Evolutionary conservation across 2,113 vertebrate genomes (phyloP).

Genomic region (Pyxicephalus adspersus): DNA sequence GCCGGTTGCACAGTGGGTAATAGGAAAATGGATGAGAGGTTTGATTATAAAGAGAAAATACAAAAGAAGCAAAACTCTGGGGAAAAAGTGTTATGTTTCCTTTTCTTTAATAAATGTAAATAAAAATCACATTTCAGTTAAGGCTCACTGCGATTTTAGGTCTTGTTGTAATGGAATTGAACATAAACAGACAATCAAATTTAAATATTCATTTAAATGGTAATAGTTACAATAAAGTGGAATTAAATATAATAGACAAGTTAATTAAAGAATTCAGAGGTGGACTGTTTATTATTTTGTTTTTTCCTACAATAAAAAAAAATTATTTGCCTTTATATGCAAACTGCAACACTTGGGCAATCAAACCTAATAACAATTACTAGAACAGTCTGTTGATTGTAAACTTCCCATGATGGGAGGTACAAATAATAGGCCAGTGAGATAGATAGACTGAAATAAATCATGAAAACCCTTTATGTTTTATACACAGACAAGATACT

Average conservation of each 20-base stretch:
- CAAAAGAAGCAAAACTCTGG: constrained; percentile 10
- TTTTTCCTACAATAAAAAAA: constrained; percentile 24
- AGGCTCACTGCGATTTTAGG: constrained; percentile 28
- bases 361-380: too few species aligned
- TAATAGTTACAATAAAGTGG: constrained; percentile 35
- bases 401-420: too few species aligned
- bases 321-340: not conserved
- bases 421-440: too few species aligned
- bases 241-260: constrained; percentile 33
- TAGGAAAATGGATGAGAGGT: not conserved
- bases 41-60: constrained; percentile 13
- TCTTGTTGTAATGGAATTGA: constrained; percentile 21
- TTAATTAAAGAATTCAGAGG: constrained; percentile 32
- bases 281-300: constrained; percentile 28
- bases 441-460: too few species aligned
- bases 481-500: too few species aligned
- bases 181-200: constrained; percentile 39
- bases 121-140: constrained; percentile 28
- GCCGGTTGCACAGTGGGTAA: constrained; percentile 10
- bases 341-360: not conserved
- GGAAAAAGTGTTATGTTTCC: not conserved
- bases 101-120: constrained; percentile 37
- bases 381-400: too few species aligned
- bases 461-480: too few species aligned
- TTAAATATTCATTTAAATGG: constrained; percentile 46